Evolutionary conservation across 2,888 invertebrate genomes (phyloP).

Genomic region (Andrena trimmerana): DNA sequence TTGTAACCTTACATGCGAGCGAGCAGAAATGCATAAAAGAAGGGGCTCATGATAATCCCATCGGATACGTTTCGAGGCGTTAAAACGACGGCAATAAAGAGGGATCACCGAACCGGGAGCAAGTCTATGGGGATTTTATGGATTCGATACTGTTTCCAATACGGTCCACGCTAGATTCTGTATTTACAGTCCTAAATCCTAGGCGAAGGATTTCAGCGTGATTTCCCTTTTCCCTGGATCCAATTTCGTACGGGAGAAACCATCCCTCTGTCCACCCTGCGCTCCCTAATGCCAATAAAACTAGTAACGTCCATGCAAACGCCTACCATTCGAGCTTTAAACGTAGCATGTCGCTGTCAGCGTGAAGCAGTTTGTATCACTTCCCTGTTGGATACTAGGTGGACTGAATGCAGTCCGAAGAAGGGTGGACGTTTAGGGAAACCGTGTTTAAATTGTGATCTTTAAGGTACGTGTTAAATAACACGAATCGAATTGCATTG

Average conservation of each 20-base stretch:
- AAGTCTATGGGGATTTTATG: slow-evolving; percentile 70
- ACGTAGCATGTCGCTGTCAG: background rate
- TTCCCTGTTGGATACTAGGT: background rate
- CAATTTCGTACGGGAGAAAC: slow-evolving; percentile 41
- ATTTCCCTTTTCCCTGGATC: slow-evolving; percentile 39
- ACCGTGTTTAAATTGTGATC: background rate
- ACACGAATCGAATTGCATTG: slow-evolving; percentile 37
- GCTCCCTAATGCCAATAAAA: background rate
- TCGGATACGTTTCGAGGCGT: slow-evolving; percentile 32
- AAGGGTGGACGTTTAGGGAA: background rate
- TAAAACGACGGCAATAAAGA: slow-evolving; percentile 73
- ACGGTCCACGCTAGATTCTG: slow-evolving; percentile 38
- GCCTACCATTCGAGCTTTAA: background rate
- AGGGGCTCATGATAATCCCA: background rate
- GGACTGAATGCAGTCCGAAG: background rate
- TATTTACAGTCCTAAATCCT: slow-evolving; percentile 45
- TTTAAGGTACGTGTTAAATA: slow-evolving; percentile 7
- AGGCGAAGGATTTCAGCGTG: slow-evolving; percentile 27
- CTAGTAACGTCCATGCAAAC: slow-evolving; percentile 1
- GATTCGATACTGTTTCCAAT: slow-evolving; percentile 73
- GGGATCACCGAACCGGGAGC: slow-evolving; percentile 62
- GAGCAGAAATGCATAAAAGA: background rate
- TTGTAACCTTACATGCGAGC: background rate
- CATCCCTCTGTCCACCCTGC: background rate
- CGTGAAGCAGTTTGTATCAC: background rate